phyloP scores from a whole-genome alignment of 2,888 invertebrate genomes.

The Anticlea derivata region DNA sequence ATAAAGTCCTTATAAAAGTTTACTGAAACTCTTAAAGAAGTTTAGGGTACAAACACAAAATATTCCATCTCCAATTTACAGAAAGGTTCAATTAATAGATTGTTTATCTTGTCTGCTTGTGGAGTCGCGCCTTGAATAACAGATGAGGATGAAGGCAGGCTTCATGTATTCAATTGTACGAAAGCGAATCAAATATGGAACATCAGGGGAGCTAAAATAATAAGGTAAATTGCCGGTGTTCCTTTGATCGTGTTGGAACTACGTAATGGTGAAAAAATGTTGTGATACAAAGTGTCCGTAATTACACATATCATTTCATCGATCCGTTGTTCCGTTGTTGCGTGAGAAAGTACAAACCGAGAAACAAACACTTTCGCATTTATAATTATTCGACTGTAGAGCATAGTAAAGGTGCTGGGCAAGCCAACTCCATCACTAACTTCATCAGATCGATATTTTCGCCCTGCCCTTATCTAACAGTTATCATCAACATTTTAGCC shows the following conservation, averaged over 20 bases:
- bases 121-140: constrained; percentile 28
- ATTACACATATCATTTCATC: too few relatives aligned
- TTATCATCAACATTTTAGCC: too few relatives aligned
- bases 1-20: too few relatives aligned
- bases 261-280: neutral
- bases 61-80: neutral
- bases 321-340: too few relatives aligned
- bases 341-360: too few relatives aligned
- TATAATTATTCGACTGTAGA: too few relatives aligned
- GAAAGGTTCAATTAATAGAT: constrained; percentile 30
- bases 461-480: too few relatives aligned
- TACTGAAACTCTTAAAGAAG: neutral
- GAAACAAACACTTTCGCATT: too few relatives aligned
- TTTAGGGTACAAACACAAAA: neutral
- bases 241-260: constrained; percentile 3
- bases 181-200: constrained; percentile 14
- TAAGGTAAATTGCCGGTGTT: neutral
- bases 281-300: too few relatives aligned
- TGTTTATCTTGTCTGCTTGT: constrained; percentile 24
- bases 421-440: too few relatives aligned
- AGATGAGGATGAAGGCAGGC: constrained; percentile 13
- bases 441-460: too few relatives aligned
- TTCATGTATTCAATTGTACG: constrained; percentile 8
- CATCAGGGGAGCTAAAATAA: constrained; percentile 5
- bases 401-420: too few relatives aligned